Base-by-base conservation (phyloP, 2,888 invertebrate species). In the Pemphredon lugubris region DNA sequence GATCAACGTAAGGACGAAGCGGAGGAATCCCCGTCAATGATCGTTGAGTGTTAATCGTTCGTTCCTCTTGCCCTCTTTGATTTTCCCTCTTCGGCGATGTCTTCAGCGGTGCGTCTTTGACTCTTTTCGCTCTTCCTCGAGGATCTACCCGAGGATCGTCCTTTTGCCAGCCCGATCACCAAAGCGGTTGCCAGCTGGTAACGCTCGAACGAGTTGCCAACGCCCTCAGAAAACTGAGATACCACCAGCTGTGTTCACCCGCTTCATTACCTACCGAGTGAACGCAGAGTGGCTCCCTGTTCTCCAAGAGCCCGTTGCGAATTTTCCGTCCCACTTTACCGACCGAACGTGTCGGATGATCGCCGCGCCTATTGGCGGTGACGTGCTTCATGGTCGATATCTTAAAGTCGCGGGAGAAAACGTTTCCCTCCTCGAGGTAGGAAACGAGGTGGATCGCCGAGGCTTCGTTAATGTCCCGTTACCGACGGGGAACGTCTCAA, bases 221-320 rank as follows among this genome's bases (percentile, higher is more conserved):
- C 83, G 86, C 91, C 86, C 88, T 81, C 86, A 89, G 90, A 91
- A 89, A 90, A 96, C 96, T 97, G 97, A 96, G 97, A 97, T 97
- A 97, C 97, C 97, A 97, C 97, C 97, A 97, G 97, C 97, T 97
- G 97, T 97, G 97, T 97, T 97, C 97, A 97, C 96, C 95, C 93
- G 89, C 88, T 87, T 92, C 91, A 90, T 91, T 90, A 90, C 90
- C 90, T 91, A 92, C 93, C 94, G 93, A 96, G 97, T 93, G 95
- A 97, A 96, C 97, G 95, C 97, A 97, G 96, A 95, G 96, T 96
- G 97, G 97, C 95, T 96, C 97, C 97, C 97, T 94, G 95, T 92
- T 92, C 93, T 93, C 93, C 93, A 91, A 91, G 92, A 92, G 91
- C 68, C 42, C 34, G 44, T 61, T 69, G 50, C 72, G 32, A 39